Evolutionary conservation across 2,888 invertebrate genomes (phyloP).

Genomic region (Catocala sponsa): DNA sequence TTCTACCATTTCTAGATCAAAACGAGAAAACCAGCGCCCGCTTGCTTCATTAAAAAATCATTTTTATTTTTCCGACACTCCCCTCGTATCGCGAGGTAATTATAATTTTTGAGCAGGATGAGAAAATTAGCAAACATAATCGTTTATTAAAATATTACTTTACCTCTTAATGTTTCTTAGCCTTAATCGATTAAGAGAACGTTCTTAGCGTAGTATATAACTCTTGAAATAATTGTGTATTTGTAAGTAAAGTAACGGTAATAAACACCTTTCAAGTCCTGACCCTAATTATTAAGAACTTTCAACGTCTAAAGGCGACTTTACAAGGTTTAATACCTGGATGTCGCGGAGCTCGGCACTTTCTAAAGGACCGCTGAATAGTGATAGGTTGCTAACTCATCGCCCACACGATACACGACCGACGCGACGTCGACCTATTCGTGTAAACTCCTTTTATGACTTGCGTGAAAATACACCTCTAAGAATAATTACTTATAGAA

Average conservation of each 20-base stretch:
- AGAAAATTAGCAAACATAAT: conserved; percentile 47
- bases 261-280: too few species aligned
- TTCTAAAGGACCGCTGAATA: conserved; percentile 27
- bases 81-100: conserved; percentile 44
- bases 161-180: not conserved
- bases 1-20: conserved; percentile 36
- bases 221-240: too few species aligned
- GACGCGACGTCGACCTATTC: conserved; percentile 12
- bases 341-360: conserved; percentile 1
- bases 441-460: too few species aligned
- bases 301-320: too few species aligned
- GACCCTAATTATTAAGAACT: too few species aligned
- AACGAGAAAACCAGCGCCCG: conserved; percentile 23
- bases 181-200: too few species aligned
- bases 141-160: conserved; percentile 37
- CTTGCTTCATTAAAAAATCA: conserved; percentile 37
- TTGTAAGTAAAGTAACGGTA: too few species aligned
- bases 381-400: conserved; percentile 41
- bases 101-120: conserved; percentile 46
- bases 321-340: too few species aligned
- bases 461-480: too few species aligned
- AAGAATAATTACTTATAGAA: too few species aligned
- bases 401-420: conserved; percentile 21
- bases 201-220: too few species aligned
- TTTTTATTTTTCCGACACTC: conserved; percentile 40